Base-by-base conservation (phyloP, 2,888 invertebrate genomes). In the Prostheceraeus crozeri region DNA sequence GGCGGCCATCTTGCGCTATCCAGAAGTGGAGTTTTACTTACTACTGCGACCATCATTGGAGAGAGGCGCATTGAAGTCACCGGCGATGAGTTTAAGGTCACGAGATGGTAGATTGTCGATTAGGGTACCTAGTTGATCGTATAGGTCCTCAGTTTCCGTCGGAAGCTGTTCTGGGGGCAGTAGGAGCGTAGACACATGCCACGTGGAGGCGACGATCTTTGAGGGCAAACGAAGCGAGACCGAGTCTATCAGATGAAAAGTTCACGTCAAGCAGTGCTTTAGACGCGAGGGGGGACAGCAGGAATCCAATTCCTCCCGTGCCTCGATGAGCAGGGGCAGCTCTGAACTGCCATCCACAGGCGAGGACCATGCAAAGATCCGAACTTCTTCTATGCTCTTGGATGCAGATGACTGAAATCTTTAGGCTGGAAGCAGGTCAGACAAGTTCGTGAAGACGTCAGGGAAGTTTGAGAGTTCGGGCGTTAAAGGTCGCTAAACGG, bases 241-340 rank as follows among this genome's bases (percentile, higher is more conserved):
- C 55, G 40, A 55, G 16, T 25, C 48, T 35, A 25, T 55, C 52
- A 55, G 55, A 8, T 8, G 21, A 36, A 48, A 55, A 55, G n/a
- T 55, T 33, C 25, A 55, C 25, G 55, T 53, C 55, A 19, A 55
- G 55, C 28, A 55, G 55, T 35, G 55, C 48, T 28, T 28, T 14
- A 36, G 33, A 33, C 28, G 55, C 55, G 19, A 25, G 23, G 33
- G 55, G 1, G 21, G 28, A 30, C 35, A 55, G 33, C 55, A 55
- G 48, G 3, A 33, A 55, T 14, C 52, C 30, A 14, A 55, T 4
- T 40, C 4, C 55, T 6, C 55, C 55, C 14, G 19, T 36, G 28
- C 55, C 33, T n/a, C n/a, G n/a, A n/a, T n/a, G n/a, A 35, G 40
- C 55, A 8, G 55, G 55, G 52, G 48, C 55, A 48, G 30, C 55